Base-by-base conservation (phyloP, 2,797 vertebrate genomes). In the Dromococcyx pavoninus region DNA sequence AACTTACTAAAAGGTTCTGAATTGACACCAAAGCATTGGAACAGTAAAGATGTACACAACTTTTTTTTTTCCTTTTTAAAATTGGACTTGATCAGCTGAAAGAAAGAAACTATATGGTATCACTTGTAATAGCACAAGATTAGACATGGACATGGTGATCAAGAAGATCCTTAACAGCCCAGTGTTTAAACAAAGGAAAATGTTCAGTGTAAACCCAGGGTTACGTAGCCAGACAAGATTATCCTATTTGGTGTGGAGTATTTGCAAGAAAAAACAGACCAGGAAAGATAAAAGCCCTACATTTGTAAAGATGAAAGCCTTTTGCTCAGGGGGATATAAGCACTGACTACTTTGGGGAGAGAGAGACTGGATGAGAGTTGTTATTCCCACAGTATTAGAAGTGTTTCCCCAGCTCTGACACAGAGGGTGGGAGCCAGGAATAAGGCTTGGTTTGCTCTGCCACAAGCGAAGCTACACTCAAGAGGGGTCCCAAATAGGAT, bases 281-380 rank as follows among this genome's bases (percentile, higher is more conserved):
- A 88, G 48, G 30, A 43, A 92, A 92, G 85, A 89, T 70, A 84
- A 94, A 92, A 95, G 79, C 54, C 62, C 39, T 65, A 22, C 22
- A 66, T 84, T 62, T 93, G n/a, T 72, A 72, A 89, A 62, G 61
- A 92, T 80, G 76, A 92, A 88, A 93, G 72, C 23, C 28, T 74
- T 41, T 65, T 77, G 23, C 54, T 82, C 8, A 8, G 37, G 53
- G 19, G 28, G 15, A 79, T 70, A 89, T 70, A 87, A 85, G 65
- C 19, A 28, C 32, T 56, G 70, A 54, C 46, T 76, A 24, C 37
- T 85, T 79, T 30, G 19, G 51, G 53, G 27, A 28, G 48, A 32
- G 12, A 41, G 17, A 71, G 7, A 37, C 10, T 28, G 39, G 33
- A 27, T 39, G 25, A 32, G 25, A 23, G 33, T 3, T 69, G 54